A percentile compares a stretch with the other conserved stretches of the same genome.
Evolutionary conservation across 2,888 invertebrate genomes (phyloP).

Genomic region (Crioceris asparagi): DNA sequence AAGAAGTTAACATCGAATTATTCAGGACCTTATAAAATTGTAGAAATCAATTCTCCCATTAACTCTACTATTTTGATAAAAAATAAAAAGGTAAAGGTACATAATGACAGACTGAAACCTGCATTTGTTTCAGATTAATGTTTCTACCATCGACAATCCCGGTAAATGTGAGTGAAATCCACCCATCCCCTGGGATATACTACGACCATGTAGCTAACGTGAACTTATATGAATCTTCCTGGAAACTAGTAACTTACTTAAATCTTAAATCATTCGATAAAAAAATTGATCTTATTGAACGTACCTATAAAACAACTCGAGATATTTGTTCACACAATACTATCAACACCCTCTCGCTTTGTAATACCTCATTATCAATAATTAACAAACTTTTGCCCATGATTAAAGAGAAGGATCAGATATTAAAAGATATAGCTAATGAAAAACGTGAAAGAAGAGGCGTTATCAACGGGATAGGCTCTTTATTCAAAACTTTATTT

Average conservation of each 20-base stretch:
- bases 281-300: conserved; percentile 8
- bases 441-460: conserved; percentile 9
- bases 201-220: conserved; percentile 9
- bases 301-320: conserved; percentile 4
- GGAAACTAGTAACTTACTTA: conserved; percentile 12
- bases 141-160: neutral
- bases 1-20: conserved; percentile 14
- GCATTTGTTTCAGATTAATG: conserved; percentile 13
- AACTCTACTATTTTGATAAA: conserved; percentile 4
- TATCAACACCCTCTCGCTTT: conserved; percentile 2
- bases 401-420: conserved; percentile 7
- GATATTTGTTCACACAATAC: conserved; percentile 4
- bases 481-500: conserved; percentile 12
- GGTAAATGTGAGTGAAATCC: conserved; percentile 1
- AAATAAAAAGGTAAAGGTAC: conserved; percentile 14
- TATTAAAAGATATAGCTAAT: conserved; percentile 4
- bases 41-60: conserved; percentile 9
- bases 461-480: conserved; percentile 10
- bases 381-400: conserved; percentile 1
- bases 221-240: conserved; percentile 8
- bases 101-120: conserved; percentile 12
- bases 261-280: conserved; percentile 6
- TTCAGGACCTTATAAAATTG: conserved; percentile 11
- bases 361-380: conserved; percentile 5
- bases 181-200: conserved; percentile 7